Evolutionary conservation across 2,888 invertebrate species (phyloP), one percentile per base, ranked within the genome.

Genomic region (Ischnura elegans): DNA sequence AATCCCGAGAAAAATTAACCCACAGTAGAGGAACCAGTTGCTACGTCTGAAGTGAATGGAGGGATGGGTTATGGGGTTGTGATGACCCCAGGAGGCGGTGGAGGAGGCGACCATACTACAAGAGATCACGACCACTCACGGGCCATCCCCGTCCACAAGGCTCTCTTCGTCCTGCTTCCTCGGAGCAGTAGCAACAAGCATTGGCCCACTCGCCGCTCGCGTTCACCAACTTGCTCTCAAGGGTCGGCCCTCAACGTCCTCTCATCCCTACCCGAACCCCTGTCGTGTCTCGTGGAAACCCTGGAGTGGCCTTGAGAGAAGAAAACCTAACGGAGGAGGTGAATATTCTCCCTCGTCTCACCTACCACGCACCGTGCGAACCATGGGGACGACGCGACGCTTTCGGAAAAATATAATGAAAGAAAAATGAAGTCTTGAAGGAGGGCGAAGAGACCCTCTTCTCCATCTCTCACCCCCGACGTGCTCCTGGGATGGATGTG

Each of bases 201-300:
- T 86, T 86, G 86, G 45, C 86, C 46, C 86, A 45, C 86, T 86
- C 86, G 46, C n/a, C 25, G 29, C 46, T 46, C 45, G 46, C 86
- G 86, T 46, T 25, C 45, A 43, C 45, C 86, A n/a, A 61, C 43
- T 85, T 51, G 13, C 13, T 19, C 8, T 42, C 36, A 4, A 19
- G 51, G 51, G n/a, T n/a, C n/a, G n/a, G n/a, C n/a, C n/a, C n/a
- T n/a, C n/a, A n/a, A n/a, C n/a, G n/a, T n/a, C n/a, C n/a, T n/a
- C n/a, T n/a, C n/a, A n/a, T n/a, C n/a, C n/a, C n/a, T n/a, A n/a
- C n/a, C n/a, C n/a, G 51, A 6, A n/a, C 8, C 6, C 2, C 25
- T 3, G 5, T 10, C 61, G n/a, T 1, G n/a, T n/a, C n/a, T n/a
- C 61, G 13, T 6, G 51, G 51, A 10, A 19, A 3, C 51, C 51